phyloP scores from a whole-genome alignment of 1,140 invertebrate genomes.

The Gerris buenoi region DNA sequence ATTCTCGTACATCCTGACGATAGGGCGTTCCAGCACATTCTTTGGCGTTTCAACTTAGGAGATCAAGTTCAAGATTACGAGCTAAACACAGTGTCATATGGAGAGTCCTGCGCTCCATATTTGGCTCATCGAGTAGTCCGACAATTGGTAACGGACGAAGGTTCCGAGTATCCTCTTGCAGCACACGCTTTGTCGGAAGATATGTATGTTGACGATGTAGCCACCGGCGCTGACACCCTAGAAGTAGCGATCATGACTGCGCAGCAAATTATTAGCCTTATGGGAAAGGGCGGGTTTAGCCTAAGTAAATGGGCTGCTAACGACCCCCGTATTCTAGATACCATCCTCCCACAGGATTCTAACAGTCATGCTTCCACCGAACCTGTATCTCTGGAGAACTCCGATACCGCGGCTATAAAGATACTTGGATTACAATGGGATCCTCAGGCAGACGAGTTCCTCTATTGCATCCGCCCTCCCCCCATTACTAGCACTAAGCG shows the following conservation, averaged over 20 bases:
- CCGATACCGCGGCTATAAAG: too few relatives aligned
- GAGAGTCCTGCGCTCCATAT: neutral
- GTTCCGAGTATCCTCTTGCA: neutral
- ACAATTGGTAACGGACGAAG: neutral
- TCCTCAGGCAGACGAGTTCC: too few relatives aligned
- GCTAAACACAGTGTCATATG: neutral
- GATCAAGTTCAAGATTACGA: slow-evolving; percentile 20
- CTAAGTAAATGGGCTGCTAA: too few relatives aligned
- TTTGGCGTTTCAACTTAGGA: slow-evolving; percentile 17
- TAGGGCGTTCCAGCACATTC: too few relatives aligned
- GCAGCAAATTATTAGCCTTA: slow-evolving; percentile 11
- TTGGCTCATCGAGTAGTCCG: neutral
- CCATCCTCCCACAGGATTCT: too few relatives aligned
- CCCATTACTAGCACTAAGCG: too few relatives aligned
- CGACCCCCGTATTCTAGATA: too few relatives aligned
- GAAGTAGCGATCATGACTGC: slow-evolving; percentile 15
- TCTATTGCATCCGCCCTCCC: too few relatives aligned
- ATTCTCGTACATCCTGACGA: too few relatives aligned
- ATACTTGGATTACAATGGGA: too few relatives aligned
- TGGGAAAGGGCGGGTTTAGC: slow-evolving; percentile 15
- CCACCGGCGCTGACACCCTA: neutral
- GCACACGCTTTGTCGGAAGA: neutral
- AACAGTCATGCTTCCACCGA: too few relatives aligned
- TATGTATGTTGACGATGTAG: neutral
- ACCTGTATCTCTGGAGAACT: too few relatives aligned